Percentiles rank a stretch among this genome's conserved stretches.
phyloP scores from a whole-genome alignment of 2,888 invertebrate genomes.

The Eretmocerus hayati region DNA sequence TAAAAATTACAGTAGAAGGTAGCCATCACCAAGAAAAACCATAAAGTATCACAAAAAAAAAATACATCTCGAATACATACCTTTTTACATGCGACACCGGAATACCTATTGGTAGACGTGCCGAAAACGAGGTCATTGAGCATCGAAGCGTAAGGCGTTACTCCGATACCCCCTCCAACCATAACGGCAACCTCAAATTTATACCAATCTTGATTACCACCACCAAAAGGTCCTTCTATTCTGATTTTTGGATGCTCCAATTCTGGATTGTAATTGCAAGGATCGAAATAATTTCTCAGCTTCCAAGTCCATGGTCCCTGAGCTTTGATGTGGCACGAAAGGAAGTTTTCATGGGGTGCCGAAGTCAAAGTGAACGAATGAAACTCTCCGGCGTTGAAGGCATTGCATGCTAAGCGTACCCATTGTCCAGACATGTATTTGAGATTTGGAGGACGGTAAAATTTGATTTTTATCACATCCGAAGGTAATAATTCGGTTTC shows the following conservation, averaged over 20 bases:
- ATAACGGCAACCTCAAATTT: constrained; percentile 96
- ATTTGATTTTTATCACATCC: constrained; percentile 89
- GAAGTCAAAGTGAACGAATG: constrained; percentile 95
- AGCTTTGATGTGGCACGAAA: constrained; percentile 91
- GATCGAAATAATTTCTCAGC: constrained; percentile 87
- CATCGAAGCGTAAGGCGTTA: constrained; percentile 95
- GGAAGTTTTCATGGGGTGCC: constrained; percentile 89
- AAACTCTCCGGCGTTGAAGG: constrained; percentile 81
- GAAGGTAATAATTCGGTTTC: constrained; percentile 91
- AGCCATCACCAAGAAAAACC: no score
- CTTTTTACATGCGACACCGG: constrained; percentile 95
- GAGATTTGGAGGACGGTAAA: constrained; percentile 90
- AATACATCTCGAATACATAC: constrained; percentile 51
- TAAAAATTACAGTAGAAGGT: no score
- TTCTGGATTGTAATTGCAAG: constrained; percentile 81
- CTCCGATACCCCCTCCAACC: constrained; percentile 96
- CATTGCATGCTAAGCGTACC: constrained; percentile 87
- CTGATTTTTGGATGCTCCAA: constrained; percentile 76
- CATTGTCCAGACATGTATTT: constrained; percentile 92
- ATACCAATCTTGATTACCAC: constrained; percentile 97
- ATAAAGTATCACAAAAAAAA: no score
- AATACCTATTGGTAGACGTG: constrained; percentile 90
- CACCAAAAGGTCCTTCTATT: constrained; percentile 93
- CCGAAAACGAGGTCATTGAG: constrained; percentile 94
- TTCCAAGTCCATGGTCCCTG: constrained; percentile 97